Percentiles rank a stretch among this genome's conserved stretches.
Evolutionary conservation across 1,140 invertebrate genomes (phyloP).

Genomic region (Drosophila auraria): DNA sequence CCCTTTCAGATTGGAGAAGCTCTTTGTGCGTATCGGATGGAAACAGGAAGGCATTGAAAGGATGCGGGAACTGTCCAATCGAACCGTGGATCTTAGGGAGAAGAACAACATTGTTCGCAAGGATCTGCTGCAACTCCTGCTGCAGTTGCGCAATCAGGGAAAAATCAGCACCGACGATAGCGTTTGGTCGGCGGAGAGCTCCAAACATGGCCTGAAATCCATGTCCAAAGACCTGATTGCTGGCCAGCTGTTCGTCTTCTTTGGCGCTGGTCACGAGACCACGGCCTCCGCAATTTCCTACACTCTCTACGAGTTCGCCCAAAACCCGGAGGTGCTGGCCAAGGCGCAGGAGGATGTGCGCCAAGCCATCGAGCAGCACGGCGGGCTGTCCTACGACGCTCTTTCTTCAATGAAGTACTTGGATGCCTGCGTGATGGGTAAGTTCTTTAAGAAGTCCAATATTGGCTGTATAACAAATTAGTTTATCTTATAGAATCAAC

Average conservation of each 20-base stretch:
- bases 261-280: slow-evolving; percentile 90
- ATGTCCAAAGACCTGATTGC: slow-evolving; percentile 86
- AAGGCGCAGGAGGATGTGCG: slow-evolving; percentile 86
- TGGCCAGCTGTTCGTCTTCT: slow-evolving; percentile 88
- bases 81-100: slow-evolving; percentile 86
- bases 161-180: slow-evolving; percentile 66
- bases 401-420: slow-evolving; percentile 87
- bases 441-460: not conserved
- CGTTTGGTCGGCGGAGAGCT: slow-evolving; percentile 57
- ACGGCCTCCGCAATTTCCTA: slow-evolving; percentile 88
- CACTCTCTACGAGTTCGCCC: slow-evolving; percentile 87
- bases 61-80: slow-evolving; percentile 84
- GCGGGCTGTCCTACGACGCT: slow-evolving; percentile 86
- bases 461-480: too few relatives aligned
- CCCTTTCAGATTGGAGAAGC: slow-evolving; percentile 38
- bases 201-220: slow-evolving; percentile 43
- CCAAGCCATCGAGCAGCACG: slow-evolving; percentile 82
- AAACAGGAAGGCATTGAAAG: slow-evolving; percentile 22
- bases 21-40: slow-evolving; percentile 59
- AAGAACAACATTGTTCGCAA: slow-evolving; percentile 85
- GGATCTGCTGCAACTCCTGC: slow-evolving; percentile 87
- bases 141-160: slow-evolving; percentile 86
- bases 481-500: slow-evolving; percentile 85
- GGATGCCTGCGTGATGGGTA: slow-evolving; percentile 86
- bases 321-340: slow-evolving; percentile 62